Evolutionary conservation across 1,140 invertebrate genomes (phyloP).

Genomic region (Drosophila ananassae): DNA sequence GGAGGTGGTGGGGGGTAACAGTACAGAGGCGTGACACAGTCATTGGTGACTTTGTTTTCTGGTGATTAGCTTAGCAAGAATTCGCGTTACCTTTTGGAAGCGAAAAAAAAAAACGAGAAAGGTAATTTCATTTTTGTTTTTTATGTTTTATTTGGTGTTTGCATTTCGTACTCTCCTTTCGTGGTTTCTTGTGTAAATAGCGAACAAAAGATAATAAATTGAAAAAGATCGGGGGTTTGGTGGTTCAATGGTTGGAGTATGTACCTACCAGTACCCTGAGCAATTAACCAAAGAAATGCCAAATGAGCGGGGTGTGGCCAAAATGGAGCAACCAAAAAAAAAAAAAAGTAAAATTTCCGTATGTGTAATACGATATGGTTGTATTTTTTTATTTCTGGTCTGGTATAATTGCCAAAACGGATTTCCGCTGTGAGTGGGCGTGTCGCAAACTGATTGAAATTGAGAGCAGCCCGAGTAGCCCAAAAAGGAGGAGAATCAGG

Average conservation of each 20-base stretch:
- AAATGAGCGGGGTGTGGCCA: conserved; percentile 55
- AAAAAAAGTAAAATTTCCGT: conserved; percentile 42
- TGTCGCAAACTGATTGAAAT: conserved; percentile 67
- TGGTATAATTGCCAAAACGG: conserved; percentile 71
- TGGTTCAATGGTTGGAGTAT: conserved; percentile 18
- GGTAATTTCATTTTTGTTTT: conserved; percentile 6
- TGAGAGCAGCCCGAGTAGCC: conserved; percentile 63
- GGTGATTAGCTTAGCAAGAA: conserved; percentile 82
- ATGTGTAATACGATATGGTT: conserved; percentile 66
- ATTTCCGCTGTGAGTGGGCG: conserved; percentile 75
- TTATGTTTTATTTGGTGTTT: conserved; percentile 26
- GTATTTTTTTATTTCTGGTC: conserved; percentile 22
- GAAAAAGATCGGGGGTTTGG: conserved; percentile 15
- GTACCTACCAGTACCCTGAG: conserved; percentile 33
- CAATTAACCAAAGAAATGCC: conserved; percentile 62
- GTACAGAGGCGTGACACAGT: conserved; percentile 57
- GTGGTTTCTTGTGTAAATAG: conserved; percentile 59
- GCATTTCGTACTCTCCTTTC: conserved; percentile 44
- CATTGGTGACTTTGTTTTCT: conserved; percentile 60
- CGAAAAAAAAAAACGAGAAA: conserved; percentile 32
- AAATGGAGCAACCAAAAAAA: conserved; percentile 47
- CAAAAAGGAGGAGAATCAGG: conserved; percentile 23
- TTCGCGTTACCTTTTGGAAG: conserved; percentile 65
- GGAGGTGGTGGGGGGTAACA: background rate
- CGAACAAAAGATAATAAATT: conserved; percentile 73